Conservation (phyloP, 1,140 invertebrate species). For the Bombus fervidus region DNA sequence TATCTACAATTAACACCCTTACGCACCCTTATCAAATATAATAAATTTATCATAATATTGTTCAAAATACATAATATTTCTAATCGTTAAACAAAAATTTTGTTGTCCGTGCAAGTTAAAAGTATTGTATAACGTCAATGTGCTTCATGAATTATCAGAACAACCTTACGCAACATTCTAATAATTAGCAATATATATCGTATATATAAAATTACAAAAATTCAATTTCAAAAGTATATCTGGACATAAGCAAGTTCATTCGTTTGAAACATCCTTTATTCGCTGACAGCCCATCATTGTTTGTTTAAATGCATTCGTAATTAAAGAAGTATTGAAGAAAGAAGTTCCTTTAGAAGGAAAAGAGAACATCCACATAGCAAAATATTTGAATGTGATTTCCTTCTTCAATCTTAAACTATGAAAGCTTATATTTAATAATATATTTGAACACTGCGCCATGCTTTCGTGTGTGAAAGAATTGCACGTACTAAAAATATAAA, state of each 20-base stretch:
- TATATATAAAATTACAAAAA: conserved; percentile 41
- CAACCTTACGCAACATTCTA: neutral
- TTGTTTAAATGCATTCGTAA: conserved; percentile 41
- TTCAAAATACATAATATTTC: conserved; percentile 15
- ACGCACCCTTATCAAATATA: conserved; percentile 20
- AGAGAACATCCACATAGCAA: neutral
- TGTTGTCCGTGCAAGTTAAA: conserved; percentile 7
- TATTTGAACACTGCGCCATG: conserved; percentile 39
- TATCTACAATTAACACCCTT: conserved; percentile 36
- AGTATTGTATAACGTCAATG: neutral
- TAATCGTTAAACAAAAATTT: neutral
- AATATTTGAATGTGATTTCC: neutral
- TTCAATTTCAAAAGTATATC: conserved; percentile 22
- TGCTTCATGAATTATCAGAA: neutral
- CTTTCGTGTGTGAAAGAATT: conserved; percentile 30
- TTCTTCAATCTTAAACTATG: conserved; percentile 31
- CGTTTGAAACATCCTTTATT: conserved; percentile 25
- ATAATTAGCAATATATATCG: neutral
- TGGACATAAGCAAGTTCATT: conserved; percentile 15
- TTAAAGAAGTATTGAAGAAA: conserved; percentile 31
- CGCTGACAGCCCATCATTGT: neutral
- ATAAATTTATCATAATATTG: neutral
- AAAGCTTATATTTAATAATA: conserved; percentile 22
- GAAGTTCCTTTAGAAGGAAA: neutral
- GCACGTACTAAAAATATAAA: conserved; percentile 15